Evolutionary conservation across 1,140 invertebrate species (phyloP), one percentile per base, ranked within the genome.

Genomic region (Nephila pilipes): DNA sequence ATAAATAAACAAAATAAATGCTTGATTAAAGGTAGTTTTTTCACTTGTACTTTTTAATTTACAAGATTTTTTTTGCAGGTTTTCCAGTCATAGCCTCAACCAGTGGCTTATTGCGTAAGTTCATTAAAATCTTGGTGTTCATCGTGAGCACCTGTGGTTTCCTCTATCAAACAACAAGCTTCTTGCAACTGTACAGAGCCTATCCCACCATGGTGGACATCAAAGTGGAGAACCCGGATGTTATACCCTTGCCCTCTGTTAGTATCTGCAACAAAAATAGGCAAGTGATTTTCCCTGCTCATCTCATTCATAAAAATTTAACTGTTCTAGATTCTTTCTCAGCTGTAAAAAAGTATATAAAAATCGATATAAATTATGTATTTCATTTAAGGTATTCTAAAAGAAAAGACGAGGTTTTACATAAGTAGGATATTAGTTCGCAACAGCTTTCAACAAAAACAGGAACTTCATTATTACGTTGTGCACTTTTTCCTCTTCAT

Each of bases 141-240:
- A 5, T 92, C 18, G 5, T 54, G 20, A 85, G 90, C 36, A 12
- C 65, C 14, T 46, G 90, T 32, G 90, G 90, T 1, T 92, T 85
- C 36, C 63, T 85, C 2, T 92, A 85, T 25, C 90, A 92, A 25
- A 69, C 90, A 10, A 46, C 36, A 4, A 18, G 16, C 18, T 92
- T 92, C 58, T 6, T 92, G 25, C 0, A 36, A 12, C 12, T 92
- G 38, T 92, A 92, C 25, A 29, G 22, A 38, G 58, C 32, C 0
- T 92, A 54, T 58, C 75, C 79, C 6, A 92, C 90, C n/a, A 85
- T 85, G 55, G 80, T 92, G 18, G 80, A 92, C 38, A 85, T 92
- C 8, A n/a, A 29, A 29, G 46, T 92, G 0, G 20, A 46, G 32
- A 63, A 54, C 32, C 90, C 81, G 2, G 60, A 85, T 10, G 10